Conservation (phyloP, 2,888 invertebrate species). For the Seira ritae region DNA sequence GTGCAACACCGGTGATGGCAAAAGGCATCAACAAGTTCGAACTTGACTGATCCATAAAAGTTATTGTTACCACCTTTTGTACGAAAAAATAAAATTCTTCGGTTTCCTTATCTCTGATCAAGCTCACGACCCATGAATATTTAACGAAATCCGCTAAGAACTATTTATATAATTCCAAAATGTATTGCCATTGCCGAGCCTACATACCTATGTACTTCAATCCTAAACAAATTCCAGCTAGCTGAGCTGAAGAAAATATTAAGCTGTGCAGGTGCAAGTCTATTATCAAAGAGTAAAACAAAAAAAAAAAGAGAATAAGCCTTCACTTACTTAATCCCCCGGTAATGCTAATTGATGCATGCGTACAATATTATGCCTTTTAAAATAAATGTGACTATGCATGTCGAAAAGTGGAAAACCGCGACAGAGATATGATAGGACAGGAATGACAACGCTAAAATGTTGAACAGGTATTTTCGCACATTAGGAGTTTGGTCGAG, state of each 20-base stretch:
- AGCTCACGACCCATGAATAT: not conserved
- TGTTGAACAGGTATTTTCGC: conserved; percentile 35
- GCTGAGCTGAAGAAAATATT: too few species aligned
- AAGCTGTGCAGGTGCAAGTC: too few species aligned
- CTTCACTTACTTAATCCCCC: not conserved
- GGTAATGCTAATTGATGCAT: conserved; percentile 9
- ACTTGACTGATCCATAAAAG: conserved; percentile 4
- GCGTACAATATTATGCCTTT: not conserved
- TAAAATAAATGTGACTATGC: not conserved
- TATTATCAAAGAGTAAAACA: too few species aligned
- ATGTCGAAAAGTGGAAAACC: too few species aligned
- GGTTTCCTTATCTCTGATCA: not conserved
- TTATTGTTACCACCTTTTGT: not conserved
- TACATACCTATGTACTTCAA: too few species aligned
- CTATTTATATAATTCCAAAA: not conserved
- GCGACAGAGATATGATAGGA: not conserved
- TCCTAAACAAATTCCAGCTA: too few species aligned
- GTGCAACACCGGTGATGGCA: not conserved
- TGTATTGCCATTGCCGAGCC: too few species aligned
- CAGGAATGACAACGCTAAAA: conserved; percentile 11
- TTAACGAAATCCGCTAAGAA: not conserved
- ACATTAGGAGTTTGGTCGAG: conserved; percentile 19
- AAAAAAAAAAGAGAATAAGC: not conserved
- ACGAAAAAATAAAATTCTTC: not conserved
- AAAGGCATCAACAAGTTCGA: not conserved